Conservation (phyloP, 2,888 invertebrate genomes). For the Tipula unca region DNA sequence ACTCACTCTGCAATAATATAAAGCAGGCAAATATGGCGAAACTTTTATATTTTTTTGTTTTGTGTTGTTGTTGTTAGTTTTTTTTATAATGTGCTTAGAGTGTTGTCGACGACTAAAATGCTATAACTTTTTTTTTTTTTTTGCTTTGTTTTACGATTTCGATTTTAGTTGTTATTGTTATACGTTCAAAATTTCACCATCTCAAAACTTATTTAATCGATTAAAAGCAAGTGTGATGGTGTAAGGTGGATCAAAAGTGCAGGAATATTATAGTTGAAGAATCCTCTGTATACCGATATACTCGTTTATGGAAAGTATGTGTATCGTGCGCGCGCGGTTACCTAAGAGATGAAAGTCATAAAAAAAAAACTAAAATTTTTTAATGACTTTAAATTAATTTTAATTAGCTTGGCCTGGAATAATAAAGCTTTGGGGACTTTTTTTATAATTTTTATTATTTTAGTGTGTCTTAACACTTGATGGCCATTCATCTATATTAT, state of each 20-base stretch:
- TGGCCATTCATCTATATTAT: neutral
- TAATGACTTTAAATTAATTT: neutral
- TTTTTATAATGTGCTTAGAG: neutral
- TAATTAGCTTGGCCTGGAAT: constrained; percentile 8
- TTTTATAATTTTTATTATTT: neutral
- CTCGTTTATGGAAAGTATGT: neutral
- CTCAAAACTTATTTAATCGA: neutral
- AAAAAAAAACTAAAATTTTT: neutral
- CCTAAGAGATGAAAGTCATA: neutral
- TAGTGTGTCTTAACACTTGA: neutral
- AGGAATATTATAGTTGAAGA: neutral
- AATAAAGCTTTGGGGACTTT: constrained; percentile 1
- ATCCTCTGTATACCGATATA: neutral
- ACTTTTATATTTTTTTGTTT: neutral
- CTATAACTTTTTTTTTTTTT: neutral
- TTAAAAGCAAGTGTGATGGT: neutral
- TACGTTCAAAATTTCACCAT: neutral
- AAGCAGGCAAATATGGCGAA: neutral
- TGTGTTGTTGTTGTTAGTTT: neutral
- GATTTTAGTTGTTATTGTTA: neutral
- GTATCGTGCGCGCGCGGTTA: neutral
- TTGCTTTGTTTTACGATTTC: neutral
- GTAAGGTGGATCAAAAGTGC: neutral
- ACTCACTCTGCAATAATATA: neutral
- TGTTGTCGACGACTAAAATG: neutral